These are phyloP conservation scores for Oegoconia quadripuncta DNA, from an alignment of 2,888 invertebrate genomes.

Conservation along the genomic window DNA sequence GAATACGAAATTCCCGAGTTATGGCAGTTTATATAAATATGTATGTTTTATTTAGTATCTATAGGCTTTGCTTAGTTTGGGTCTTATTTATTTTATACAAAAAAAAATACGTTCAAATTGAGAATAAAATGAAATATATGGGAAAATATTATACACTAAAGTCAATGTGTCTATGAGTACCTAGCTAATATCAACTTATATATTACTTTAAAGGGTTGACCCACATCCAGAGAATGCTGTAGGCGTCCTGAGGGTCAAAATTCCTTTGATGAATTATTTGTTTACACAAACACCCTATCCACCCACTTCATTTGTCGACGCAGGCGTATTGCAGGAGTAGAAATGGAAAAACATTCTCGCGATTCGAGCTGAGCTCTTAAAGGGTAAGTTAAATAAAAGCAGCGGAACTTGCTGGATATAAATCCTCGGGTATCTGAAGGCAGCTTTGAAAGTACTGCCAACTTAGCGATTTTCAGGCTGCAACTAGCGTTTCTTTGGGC, in stretches of 20 bases:
- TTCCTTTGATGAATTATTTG: conserved; percentile 5
- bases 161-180: too few relatives aligned
- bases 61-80: too few relatives aligned
- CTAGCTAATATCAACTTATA: not conserved
- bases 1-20: too few relatives aligned
- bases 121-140: too few relatives aligned
- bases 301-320: not conserved
- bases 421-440: conserved; percentile 36
- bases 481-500: not conserved
- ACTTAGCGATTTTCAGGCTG: not conserved
- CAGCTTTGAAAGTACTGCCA: conserved; percentile 27
- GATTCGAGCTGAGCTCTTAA: conserved; percentile 21
- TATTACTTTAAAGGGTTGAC: conserved; percentile 1
- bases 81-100: not conserved
- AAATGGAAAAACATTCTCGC: conserved; percentile 4
- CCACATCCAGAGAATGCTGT: conserved; percentile 1
- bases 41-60: too few relatives aligned
- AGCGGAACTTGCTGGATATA: conserved; percentile 29
- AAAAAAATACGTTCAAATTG: not conserved
- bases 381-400: conserved; percentile 33
- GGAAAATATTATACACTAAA: too few relatives aligned
- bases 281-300: not conserved
- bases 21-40: too few relatives aligned
- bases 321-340: not conserved
- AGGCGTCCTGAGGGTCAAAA: not conserved